phyloP scores from a whole-genome alignment of 2,113 vertebrate genomes.

The Circaetus cinerascens region DNA sequence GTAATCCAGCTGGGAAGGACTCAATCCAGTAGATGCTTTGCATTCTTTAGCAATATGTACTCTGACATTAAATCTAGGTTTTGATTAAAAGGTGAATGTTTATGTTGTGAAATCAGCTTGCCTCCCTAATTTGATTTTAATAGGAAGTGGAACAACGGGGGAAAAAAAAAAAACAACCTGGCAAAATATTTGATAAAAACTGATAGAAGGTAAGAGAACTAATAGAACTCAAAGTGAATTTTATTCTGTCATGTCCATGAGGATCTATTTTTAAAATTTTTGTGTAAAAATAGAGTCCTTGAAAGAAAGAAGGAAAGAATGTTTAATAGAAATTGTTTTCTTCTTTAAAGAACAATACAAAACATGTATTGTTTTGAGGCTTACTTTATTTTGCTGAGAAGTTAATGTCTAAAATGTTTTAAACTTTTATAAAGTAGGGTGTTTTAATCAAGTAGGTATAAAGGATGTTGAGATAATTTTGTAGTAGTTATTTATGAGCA shows the following conservation, averaged over 20 bases:
- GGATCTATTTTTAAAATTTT: neutral
- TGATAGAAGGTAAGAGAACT: neutral
- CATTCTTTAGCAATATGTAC: neutral
- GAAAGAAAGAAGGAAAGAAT: neutral
- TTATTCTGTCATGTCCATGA: neutral
- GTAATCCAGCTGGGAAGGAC: neutral
- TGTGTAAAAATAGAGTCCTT: neutral
- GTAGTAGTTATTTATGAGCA: neutral
- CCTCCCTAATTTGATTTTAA: neutral
- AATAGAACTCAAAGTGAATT: neutral
- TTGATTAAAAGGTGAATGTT: neutral
- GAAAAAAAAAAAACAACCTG: neutral
- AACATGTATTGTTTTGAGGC: neutral
- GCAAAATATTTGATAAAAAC: neutral
- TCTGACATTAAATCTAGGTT: neutral
- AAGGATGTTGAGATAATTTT: neutral
- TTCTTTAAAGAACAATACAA: neutral
- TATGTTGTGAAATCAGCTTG: neutral
- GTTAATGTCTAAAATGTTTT: neutral
- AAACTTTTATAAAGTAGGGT: neutral
- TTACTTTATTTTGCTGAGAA: neutral
- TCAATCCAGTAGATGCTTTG: neutral
- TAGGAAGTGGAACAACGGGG: neutral
- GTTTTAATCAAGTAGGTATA: neutral
- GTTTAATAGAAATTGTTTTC: neutral